A percentile compares a stretch with the other conserved stretches of the same genome.
Evolutionary conservation across 2,888 invertebrate genomes (phyloP).

Genomic region (Thymelicus sylvestris): DNA sequence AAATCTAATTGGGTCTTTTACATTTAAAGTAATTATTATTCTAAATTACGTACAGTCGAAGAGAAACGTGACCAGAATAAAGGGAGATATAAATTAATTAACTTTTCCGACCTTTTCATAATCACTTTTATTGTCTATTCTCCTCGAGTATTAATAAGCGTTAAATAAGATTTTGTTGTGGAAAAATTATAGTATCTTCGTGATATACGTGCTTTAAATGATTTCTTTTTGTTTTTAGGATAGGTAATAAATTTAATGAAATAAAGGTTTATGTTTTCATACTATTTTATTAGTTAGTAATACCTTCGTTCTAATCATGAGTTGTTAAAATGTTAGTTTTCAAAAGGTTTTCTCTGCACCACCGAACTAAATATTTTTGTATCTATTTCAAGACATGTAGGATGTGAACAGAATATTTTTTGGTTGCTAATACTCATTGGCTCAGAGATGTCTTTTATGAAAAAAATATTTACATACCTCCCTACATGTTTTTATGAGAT

Average conservation of each 20-base stretch:
- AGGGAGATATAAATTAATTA: slow-evolving; percentile 62
- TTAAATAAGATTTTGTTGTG: slow-evolving; percentile 19
- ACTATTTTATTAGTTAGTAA: too few relatives aligned
- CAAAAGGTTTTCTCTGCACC: too few relatives aligned
- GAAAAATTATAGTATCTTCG: slow-evolving; percentile 1
- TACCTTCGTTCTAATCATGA: too few relatives aligned
- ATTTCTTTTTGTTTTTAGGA: neutral
- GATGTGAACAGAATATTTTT: too few relatives aligned
- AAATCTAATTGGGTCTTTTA: slow-evolving; percentile 49
- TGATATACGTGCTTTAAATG: neutral
- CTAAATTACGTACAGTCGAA: slow-evolving; percentile 46
- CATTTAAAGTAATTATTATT: slow-evolving; percentile 58
- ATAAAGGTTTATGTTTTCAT: neutral
- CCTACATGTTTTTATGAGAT: slow-evolving; percentile 59
- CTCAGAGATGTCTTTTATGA: neutral
- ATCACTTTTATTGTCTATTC: slow-evolving; percentile 54
- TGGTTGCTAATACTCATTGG: too few relatives aligned
- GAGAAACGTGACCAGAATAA: slow-evolving; percentile 65
- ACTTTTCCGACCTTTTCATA: slow-evolving; percentile 57
- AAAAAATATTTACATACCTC: slow-evolving; percentile 3
- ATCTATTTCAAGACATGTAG: too few relatives aligned
- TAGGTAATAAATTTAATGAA: neutral
- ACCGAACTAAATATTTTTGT: too few relatives aligned
- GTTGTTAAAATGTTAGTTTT: too few relatives aligned
- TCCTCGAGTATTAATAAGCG: slow-evolving; percentile 21